Conservation (phyloP, 2,888 invertebrate genomes). For the Archips crataeganus region DNA sequence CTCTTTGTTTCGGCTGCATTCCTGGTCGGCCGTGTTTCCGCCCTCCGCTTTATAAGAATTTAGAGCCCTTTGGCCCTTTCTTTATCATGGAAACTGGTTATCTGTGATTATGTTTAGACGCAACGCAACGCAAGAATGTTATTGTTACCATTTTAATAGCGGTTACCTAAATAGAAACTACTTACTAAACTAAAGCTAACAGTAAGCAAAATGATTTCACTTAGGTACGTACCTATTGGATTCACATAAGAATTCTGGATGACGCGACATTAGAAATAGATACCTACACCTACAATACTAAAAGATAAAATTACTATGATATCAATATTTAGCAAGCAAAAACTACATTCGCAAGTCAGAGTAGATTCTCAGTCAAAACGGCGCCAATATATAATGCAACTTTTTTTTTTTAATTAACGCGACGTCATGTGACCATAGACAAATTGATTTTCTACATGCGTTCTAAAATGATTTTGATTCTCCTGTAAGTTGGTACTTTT, state of each 20-base stretch:
- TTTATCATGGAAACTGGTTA: conserved; percentile 35
- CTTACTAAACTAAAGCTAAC: not conserved
- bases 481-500: conserved; percentile 1
- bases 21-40: conserved; percentile 35
- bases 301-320: not conserved
- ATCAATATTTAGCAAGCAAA: not conserved
- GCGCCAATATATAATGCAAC: not conserved
- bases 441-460: not conserved
- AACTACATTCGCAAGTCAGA: not conserved
- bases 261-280: not conserved
- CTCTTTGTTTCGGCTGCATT: conserved; percentile 42
- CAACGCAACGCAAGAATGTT: conserved; percentile 6
- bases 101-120: conserved; percentile 24
- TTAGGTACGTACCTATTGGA: not conserved
- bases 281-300: no score
- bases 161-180: not conserved
- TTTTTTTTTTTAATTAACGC: conserved; percentile 5
- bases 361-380: not conserved
- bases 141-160: not conserved
- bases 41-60: conserved; percentile 36
- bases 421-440: conserved; percentile 14
- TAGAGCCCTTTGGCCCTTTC: conserved; percentile 29
- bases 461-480: not conserved
- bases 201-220: not conserved
- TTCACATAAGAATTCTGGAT: not conserved